Evolutionary conservation across 2,113 vertebrate genomes (phyloP), one percentile per base, ranked within the genome.

Genomic region (Nettapus auritus): DNA sequence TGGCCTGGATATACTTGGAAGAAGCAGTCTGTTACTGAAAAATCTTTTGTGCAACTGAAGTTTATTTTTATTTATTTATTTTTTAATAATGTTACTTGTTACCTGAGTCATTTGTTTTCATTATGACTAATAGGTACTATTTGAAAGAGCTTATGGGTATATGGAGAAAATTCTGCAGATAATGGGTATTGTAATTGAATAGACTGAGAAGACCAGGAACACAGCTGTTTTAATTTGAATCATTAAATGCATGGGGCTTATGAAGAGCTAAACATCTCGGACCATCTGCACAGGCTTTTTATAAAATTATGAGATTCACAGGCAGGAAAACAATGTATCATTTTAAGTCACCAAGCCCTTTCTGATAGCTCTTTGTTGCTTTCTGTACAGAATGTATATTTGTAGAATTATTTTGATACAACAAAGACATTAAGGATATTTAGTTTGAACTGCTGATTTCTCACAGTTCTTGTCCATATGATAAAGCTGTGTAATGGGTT

Each of bases 391-490:
- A 89, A 17, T 34, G 86, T 86, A 81, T 34, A 78, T 71, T 4
- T 38, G 38, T 82, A 53, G 78, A 92, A 87, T 42, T 90, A 44
- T 33, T 75, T 85, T 63, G n/a, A 0, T 5, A 87, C 23, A 34
- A 75, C 63, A 44, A 90, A 80, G 76, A 68, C 33, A 52, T 86
- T 16, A 28, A 52, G 82, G 71, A 19, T 5, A 52, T 0, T 17
- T 31, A 25, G 48, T 31, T 84, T 84, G 62, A 13, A 11, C 9
- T 17, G 48, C 48, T 82, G 77, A 29, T 66, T 92, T 82, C 68
- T 82, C 78, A 67, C n/a, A 48, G 62, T 82, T 93, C 89, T 83
- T 68, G 29, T 78, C 52, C 83, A 75, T 53, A 53, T 79, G 63
- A 96, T 76, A 44, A 42, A 88, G 25, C 36, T 67, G 5, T 89